A percentile compares a stretch with the other conserved stretches of the same genome.
phyloP scores from a whole-genome alignment of 2,113 vertebrate genomes.

The Ceyx melanurus region DNA sequence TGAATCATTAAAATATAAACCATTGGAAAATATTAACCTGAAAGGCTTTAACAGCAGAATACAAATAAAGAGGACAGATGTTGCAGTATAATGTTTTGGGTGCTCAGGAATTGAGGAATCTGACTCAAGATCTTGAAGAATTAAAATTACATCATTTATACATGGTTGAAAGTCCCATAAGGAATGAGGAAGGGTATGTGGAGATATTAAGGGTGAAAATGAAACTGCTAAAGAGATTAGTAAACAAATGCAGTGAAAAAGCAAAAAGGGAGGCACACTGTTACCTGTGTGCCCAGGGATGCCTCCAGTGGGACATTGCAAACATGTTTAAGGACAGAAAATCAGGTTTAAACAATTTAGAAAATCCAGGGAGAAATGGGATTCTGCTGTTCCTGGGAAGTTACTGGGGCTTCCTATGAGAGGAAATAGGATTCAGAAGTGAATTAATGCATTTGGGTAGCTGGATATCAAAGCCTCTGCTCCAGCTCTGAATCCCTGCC shows the following conservation, averaged over 20 bases:
- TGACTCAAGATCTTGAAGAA: neutral
- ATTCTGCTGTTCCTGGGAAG: neutral
- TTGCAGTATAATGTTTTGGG: neutral
- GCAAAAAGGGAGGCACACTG: accelerated
- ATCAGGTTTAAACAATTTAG: neutral
- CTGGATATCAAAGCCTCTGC: neutral
- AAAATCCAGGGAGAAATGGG: neutral
- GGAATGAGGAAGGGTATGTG: neutral
- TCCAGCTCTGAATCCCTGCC: neutral
- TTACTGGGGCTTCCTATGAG: neutral
- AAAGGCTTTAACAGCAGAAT: neutral
- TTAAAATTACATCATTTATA: neutral
- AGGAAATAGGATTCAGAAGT: neutral
- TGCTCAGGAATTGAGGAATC: neutral
- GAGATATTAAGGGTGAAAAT: neutral
- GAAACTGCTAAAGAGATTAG: neutral
- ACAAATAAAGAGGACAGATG: neutral
- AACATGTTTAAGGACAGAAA: neutral
- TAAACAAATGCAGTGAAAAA: neutral
- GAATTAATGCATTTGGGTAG: neutral
- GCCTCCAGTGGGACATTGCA: neutral
- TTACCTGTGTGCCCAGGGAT: neutral
- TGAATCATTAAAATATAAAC: neutral
- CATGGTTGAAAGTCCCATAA: neutral
- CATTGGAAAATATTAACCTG: neutral